These are phyloP conservation scores for Jaculus jaculus DNA, from an alignment of 2,113 vertebrate genomes.

Conservation along the genomic window DNA sequence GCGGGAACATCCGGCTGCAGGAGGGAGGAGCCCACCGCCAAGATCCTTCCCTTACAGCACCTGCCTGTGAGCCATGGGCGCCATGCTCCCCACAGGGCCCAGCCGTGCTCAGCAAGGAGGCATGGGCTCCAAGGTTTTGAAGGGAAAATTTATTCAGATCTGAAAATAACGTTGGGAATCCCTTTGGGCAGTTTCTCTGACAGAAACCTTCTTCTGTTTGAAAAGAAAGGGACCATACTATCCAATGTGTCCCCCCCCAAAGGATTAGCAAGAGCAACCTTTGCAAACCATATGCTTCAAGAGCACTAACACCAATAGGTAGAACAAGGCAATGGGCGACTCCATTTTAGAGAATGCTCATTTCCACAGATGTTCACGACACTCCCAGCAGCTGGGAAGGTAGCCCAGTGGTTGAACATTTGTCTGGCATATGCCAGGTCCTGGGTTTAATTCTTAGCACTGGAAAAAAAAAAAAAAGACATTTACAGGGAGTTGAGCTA, in stretches of 20 bases:
- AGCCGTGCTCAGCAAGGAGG: slow-evolving; percentile 11
- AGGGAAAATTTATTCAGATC: slow-evolving; percentile 27
- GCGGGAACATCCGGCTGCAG: neutral
- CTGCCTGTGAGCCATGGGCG: neutral
- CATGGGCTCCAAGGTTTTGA: neutral
- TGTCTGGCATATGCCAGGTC: neutral
- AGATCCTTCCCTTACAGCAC: neutral
- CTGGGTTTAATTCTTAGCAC: neutral
- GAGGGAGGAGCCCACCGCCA: neutral
- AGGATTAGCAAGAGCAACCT: neutral
- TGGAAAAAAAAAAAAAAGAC: neutral
- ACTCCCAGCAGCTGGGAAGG: neutral
- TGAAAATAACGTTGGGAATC: slow-evolving; percentile 19
- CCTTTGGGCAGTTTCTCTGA: slow-evolving; percentile 2
- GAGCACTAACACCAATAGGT: neutral
- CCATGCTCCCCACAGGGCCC: neutral
- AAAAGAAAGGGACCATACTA: neutral
- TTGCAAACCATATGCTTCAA: neutral
- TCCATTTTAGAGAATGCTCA: neutral
- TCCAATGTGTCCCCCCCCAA: neutral
- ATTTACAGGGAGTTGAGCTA: too few relatives aligned
- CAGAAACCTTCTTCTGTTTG: slow-evolving; percentile 15
- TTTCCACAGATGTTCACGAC: neutral
- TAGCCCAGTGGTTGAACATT: neutral
- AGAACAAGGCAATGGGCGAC: neutral